These are phyloP conservation scores for Artemia sp. DNA, from an alignment of 2,888 invertebrate genomes.

Conservation along the genomic window DNA sequence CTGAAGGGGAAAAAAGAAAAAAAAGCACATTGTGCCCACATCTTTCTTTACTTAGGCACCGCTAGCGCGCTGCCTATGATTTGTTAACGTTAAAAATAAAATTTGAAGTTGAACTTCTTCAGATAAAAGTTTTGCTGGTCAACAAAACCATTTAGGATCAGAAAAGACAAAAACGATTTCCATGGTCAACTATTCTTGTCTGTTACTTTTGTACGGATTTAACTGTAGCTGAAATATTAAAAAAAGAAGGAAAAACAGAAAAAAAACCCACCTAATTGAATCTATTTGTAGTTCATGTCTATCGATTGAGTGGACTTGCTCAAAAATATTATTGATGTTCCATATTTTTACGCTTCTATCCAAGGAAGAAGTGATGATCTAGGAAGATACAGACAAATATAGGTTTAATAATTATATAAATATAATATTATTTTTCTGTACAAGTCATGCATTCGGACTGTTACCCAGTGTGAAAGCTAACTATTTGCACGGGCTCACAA, in stretches of 20 bases:
- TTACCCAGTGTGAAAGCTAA: background rate
- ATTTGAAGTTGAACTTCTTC: too few relatives aligned
- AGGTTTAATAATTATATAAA: background rate
- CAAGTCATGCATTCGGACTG: background rate
- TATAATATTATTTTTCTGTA: background rate
- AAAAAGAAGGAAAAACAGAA: background rate
- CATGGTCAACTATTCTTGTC: background rate
- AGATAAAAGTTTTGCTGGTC: too few relatives aligned
- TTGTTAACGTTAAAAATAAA: too few relatives aligned
- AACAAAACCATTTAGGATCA: too few relatives aligned
- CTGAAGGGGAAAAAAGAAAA: too few relatives aligned
- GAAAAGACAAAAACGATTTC: too few relatives aligned
- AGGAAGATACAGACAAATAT: constrained; percentile 18
- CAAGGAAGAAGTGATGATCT: constrained; percentile 88
- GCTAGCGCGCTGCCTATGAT: too few relatives aligned
- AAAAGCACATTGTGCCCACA: too few relatives aligned
- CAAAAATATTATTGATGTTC: constrained; percentile 97
- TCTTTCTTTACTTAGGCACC: too few relatives aligned
- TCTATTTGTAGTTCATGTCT: constrained; percentile 89
- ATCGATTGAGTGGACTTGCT: constrained; percentile 88
- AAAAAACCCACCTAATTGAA: constrained; percentile 49
- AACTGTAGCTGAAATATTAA: background rate
- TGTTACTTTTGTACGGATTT: background rate
- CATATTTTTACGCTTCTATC: constrained; percentile 96
- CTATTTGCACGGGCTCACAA: too few relatives aligned